Evolutionary conservation across 2,113 vertebrate species (phyloP).

Genomic region (Myiozetetes cayanensis): DNA sequence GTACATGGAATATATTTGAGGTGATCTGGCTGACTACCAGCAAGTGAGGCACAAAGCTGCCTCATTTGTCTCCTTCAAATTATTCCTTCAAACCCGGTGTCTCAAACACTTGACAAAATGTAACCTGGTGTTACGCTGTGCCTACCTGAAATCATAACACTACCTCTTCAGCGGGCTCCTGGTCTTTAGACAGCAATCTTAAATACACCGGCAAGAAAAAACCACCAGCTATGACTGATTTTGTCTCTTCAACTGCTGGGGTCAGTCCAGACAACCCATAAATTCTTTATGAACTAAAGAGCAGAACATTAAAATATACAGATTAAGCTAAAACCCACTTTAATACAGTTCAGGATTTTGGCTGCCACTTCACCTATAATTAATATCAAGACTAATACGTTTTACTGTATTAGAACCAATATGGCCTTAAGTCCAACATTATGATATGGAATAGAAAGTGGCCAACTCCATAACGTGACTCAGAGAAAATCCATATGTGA

Average conservation of each 20-base stretch:
- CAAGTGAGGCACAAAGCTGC: neutral
- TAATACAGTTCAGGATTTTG: neutral
- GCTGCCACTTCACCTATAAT: neutral
- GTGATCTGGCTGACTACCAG: neutral
- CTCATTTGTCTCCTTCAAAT: neutral
- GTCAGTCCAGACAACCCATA: slow-evolving; percentile 27
- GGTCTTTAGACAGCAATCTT: neutral
- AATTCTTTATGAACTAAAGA: slow-evolving; percentile 26
- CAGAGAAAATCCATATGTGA: neutral
- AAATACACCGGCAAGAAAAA: neutral
- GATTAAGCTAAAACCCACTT: slow-evolving; percentile 18
- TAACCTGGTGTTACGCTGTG: neutral
- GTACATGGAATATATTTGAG: neutral
- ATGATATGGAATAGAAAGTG: neutral
- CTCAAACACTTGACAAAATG: neutral
- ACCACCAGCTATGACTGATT: neutral
- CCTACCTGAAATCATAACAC: neutral
- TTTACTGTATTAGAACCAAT: neutral
- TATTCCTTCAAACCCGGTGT: neutral
- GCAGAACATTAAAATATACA: slow-evolving; percentile 19
- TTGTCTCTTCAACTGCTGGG: neutral
- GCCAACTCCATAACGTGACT: neutral
- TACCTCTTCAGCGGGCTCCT: neutral
- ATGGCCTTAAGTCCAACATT: neutral
- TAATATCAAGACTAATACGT: neutral